Conservation (phyloP, 2,113 vertebrate genomes). For the Gorsachius goisagi region DNA sequence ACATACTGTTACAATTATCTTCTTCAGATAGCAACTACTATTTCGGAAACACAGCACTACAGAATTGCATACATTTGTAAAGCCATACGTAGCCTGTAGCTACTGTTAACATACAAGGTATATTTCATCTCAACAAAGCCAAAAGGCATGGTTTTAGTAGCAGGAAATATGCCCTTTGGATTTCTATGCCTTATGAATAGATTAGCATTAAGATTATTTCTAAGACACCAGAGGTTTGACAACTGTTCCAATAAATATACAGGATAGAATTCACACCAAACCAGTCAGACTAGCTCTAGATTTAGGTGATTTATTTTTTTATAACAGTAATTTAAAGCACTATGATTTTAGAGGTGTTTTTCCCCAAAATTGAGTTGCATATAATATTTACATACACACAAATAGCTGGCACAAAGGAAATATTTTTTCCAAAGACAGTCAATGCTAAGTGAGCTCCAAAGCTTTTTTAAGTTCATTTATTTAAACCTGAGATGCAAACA, state of each 20-base stretch:
- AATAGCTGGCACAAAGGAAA: not conserved
- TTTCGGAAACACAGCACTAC: not conserved
- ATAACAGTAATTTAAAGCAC: not conserved
- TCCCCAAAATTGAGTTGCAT: not conserved
- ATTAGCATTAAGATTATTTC: slow-evolving; percentile 31
- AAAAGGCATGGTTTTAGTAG: not conserved
- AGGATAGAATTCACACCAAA: not conserved
- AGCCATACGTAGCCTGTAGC: not conserved
- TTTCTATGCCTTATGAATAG: slow-evolving; percentile 8
- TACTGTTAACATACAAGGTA: not conserved
- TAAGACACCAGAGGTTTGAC: slow-evolving; percentile 11
- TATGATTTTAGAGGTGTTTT: not conserved
- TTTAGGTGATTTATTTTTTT: not conserved
- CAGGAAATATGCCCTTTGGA: not conserved
- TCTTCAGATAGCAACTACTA: not conserved
- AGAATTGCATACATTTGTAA: not conserved
- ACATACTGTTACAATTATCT: not conserved
- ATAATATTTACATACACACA: not conserved
- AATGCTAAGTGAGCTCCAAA: not conserved
- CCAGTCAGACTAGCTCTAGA: not conserved
- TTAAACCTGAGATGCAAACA: not conserved
- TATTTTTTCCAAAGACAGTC: not conserved
- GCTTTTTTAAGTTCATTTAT: not conserved
- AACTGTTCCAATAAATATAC: not conserved
- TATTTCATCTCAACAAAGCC: not conserved